Base-by-base conservation (phyloP, 2,797 vertebrate species). In the Capromys pilorides region DNA sequence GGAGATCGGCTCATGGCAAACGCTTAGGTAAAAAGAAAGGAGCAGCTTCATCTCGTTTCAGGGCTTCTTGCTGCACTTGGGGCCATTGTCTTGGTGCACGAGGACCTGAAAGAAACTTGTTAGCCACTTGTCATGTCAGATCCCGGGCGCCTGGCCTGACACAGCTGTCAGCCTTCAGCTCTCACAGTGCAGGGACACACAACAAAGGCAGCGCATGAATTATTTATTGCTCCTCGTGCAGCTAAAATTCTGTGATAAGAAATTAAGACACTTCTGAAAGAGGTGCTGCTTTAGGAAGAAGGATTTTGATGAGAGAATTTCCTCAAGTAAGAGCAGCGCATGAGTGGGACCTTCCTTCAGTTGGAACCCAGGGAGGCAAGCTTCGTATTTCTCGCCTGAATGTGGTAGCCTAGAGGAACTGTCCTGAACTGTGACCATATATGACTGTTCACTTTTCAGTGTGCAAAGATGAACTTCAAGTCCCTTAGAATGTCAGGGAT, bases 81-180 rank as follows among this genome's bases (percentile, higher is more conserved):
- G 98, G 97, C 97, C 97, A 97, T 98, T 98, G 98, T 98, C 98
- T 98, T 98, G 98, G 96, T 97, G 98, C 96, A 96, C 97, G 96
- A 94, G 97, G 96, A 98, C 98, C 98, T 98, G 97, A 98, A 98
- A 98, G 98, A 98, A 98, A 98, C 98, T 98, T 98, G 98, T 99
- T 99, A 99, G 98, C 98, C 98, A 97, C 98, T 98, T 98, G 98
- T 99, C 98, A 98, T 98, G 98, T 98, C 98, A 97, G 98, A 98
- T 98, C 98, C 98, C 97, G 98, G 98, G 98, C 97, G 98, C 98
- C 98, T 98, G 98, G 98, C 98, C 98, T 98, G 98, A 98, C 98
- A 98, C 98, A 96, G 97, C 98, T 98, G 98, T 98, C 98, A 98
- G 98, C 98, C 98, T 98, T 97, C 97, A 97, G 98, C 97, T 97